Conservation (phyloP, 2,797 vertebrate species). For the Sylvia borin region DNA sequence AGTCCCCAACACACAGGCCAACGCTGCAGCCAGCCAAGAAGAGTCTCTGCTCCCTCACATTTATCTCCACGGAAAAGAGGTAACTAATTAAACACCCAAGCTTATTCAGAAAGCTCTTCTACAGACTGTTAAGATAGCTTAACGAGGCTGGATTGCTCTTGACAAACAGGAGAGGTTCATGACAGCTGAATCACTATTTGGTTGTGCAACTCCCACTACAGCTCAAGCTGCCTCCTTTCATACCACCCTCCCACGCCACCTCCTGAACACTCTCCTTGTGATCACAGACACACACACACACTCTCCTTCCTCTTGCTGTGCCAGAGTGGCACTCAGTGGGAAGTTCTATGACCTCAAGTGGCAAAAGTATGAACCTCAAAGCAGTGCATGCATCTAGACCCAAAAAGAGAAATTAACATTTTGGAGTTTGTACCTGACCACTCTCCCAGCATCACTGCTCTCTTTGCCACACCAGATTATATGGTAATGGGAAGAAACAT, state of each 20-base stretch:
- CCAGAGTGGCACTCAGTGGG: not conserved
- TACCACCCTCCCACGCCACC: not conserved
- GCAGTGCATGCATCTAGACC: not conserved
- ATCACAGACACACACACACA: too few relatives aligned
- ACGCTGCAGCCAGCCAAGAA: not conserved
- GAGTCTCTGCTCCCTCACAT: not conserved
- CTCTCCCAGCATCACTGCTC: not conserved
- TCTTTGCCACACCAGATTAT: not conserved
- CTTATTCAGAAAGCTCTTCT: not conserved
- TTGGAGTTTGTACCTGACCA: accelerated
- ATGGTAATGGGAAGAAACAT: not conserved
- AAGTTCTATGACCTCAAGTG: not conserved
- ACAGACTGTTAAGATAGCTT: not conserved
- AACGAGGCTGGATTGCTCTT: not conserved
- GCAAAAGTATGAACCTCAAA: not conserved
- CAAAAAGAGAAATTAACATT: not conserved
- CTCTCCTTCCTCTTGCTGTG: not conserved
- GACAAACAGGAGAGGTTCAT: not conserved
- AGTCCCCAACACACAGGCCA: accelerated
- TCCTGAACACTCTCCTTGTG: not conserved
- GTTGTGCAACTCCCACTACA: not conserved
- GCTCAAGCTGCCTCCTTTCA: not conserved
- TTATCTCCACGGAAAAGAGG: not conserved
- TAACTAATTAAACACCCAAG: not conserved
- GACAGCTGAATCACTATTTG: not conserved